phyloP scores from a whole-genome alignment of 2,888 invertebrate species.

The Apamea anceps region DNA sequence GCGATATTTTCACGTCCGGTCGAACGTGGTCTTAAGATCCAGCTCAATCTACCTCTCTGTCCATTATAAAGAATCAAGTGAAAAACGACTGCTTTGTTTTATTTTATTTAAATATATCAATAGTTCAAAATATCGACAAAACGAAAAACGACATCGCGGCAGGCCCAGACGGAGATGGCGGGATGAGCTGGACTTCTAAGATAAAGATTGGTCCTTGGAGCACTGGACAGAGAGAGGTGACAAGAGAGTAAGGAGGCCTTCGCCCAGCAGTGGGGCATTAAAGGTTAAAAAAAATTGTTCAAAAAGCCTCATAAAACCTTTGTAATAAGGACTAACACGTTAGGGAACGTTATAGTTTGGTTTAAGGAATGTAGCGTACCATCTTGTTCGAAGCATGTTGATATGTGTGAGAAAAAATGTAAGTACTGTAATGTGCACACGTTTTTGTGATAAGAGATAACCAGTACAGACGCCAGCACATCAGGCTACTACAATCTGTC shows the following conservation, averaged over 20 bases:
- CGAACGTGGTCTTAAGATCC: neutral
- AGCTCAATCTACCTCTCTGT: neutral
- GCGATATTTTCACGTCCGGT: no score
- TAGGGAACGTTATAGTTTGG: neutral
- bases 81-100: neutral
- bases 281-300: neutral
- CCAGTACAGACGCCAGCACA: no score
- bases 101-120: neutral
- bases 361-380: neutral
- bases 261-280: no score
- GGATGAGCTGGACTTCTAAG: no score
- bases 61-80: neutral
- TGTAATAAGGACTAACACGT: neutral
- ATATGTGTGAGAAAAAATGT: constrained; percentile 15
- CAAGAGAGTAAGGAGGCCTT: no score
- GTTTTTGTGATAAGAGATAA: neutral
- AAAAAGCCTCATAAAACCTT: neutral
- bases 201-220: no score
- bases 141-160: no score
- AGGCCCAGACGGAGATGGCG: no score
- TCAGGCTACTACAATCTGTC: no score
- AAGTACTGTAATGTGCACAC: neutral
- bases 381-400: neutral
- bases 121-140: neutral
- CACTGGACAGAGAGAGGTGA: no score